phyloP scores from a whole-genome alignment of 2,797 vertebrate species.

The Neopelma chrysocephalum region DNA sequence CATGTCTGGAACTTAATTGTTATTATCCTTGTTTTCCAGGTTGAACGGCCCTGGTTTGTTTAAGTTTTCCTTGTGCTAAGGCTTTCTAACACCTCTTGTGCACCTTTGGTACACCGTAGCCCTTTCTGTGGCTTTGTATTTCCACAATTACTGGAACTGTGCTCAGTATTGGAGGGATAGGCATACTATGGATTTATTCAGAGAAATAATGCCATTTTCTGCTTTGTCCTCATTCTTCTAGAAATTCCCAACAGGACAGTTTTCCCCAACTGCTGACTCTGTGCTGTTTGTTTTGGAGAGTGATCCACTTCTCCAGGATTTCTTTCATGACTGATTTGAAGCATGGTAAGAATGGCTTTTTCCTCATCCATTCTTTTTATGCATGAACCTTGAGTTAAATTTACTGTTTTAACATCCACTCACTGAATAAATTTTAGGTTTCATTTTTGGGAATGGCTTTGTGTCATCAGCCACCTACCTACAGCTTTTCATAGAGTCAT shows the following conservation, averaged over 20 bases:
- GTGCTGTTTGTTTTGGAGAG: background rate
- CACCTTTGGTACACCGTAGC: accelerated
- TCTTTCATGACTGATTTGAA: background rate
- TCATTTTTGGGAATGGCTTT: background rate
- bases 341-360: background rate
- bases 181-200: background rate
- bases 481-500: background rate
- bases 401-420: background rate
- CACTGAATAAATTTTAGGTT: background rate
- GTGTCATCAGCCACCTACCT: background rate
- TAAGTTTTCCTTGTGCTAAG: background rate
- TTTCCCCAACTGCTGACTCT: background rate
- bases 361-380: background rate
- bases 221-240: background rate
- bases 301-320: background rate
- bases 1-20: background rate
- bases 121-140: background rate
- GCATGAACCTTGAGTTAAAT: background rate
- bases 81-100: background rate
- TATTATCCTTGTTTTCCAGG: conserved; percentile 10
- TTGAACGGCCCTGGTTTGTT: background rate
- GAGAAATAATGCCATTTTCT: background rate
- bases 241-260: background rate
- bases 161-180: background rate
- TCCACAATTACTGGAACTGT: background rate